Conservation (phyloP, 2,797 vertebrate genomes). For the Rachycentron canadum region DNA sequence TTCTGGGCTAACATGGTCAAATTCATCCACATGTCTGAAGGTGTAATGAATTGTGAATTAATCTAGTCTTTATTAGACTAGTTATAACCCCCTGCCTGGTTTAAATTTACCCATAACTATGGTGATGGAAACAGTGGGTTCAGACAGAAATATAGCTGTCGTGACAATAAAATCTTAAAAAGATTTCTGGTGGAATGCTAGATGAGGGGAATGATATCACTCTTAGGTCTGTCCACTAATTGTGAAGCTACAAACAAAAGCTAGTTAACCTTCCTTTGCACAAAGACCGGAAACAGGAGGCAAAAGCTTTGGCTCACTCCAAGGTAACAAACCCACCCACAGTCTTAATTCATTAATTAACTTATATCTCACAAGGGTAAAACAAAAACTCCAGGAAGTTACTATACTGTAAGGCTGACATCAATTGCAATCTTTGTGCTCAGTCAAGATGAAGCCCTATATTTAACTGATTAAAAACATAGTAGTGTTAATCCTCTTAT, state of each 20-base stretch:
- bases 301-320: neutral
- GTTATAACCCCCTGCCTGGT: neutral
- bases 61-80: neutral
- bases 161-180: too few species aligned
- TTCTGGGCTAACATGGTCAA: neutral
- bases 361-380: neutral
- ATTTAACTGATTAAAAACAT: neutral
- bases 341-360: neutral
- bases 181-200: neutral
- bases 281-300: neutral
- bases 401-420: too few species aligned
- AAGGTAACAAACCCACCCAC: neutral
- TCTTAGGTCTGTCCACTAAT: neutral
- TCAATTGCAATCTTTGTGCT: neutral
- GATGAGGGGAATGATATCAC: neutral
- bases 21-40: neutral
- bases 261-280: neutral
- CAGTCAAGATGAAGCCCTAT: neutral
- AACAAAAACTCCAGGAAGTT: neutral
- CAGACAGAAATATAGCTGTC: too few species aligned
- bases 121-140: too few species aligned
- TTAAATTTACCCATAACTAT: too few species aligned
- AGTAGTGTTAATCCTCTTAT: neutral
- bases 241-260: neutral
- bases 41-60: neutral